A percentile compares a stretch with the other conserved stretches of the same genome.
Evolutionary conservation across 2,888 invertebrate genomes (phyloP).

Genomic region (Pediacus dermestoides): DNA sequence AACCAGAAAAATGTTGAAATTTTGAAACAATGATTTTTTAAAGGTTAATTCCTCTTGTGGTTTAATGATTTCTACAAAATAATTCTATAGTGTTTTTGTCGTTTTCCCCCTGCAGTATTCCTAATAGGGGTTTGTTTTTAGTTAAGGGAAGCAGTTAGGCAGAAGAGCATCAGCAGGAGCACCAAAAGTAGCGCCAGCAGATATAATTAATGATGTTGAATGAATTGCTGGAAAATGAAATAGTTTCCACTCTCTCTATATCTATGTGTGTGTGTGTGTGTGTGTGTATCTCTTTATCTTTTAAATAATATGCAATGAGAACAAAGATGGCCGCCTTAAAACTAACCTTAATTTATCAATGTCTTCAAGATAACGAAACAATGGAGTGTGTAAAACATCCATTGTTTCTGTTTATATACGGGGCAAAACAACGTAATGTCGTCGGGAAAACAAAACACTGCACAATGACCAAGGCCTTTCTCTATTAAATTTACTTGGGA

Average conservation of each 20-base stretch:
- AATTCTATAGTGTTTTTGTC: too few relatives aligned
- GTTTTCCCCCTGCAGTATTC: too few relatives aligned
- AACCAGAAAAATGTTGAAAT: too few relatives aligned
- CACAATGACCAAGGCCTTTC: constrained; percentile 48
- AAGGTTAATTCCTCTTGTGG: too few relatives aligned
- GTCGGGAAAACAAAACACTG: constrained; percentile 46
- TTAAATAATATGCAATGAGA: constrained; percentile 39
- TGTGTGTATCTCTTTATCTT: constrained; percentile 37
- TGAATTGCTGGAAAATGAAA: constrained; percentile 27
- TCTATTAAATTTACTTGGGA: constrained; percentile 44
- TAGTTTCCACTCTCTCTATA: constrained; percentile 24
- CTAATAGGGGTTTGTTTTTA: too few relatives aligned
- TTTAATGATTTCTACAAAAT: too few relatives aligned
- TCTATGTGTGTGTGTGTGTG: too few relatives aligned
- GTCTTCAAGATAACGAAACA: constrained; percentile 53
- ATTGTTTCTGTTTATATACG: constrained; percentile 50
- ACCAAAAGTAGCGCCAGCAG: background rate
- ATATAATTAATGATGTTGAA: constrained; percentile 28
- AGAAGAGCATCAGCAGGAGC: too few relatives aligned
- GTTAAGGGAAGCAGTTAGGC: too few relatives aligned
- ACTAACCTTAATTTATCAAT: constrained; percentile 53
- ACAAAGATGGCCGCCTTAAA: constrained; percentile 51
- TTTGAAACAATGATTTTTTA: too few relatives aligned
- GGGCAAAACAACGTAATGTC: constrained; percentile 48
- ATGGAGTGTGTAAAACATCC: constrained; percentile 52